Percentiles rank a stretch among this genome's conserved stretches.
Conservation (phyloP, 2,888 invertebrate genomes). For the Papilio gigon region DNA sequence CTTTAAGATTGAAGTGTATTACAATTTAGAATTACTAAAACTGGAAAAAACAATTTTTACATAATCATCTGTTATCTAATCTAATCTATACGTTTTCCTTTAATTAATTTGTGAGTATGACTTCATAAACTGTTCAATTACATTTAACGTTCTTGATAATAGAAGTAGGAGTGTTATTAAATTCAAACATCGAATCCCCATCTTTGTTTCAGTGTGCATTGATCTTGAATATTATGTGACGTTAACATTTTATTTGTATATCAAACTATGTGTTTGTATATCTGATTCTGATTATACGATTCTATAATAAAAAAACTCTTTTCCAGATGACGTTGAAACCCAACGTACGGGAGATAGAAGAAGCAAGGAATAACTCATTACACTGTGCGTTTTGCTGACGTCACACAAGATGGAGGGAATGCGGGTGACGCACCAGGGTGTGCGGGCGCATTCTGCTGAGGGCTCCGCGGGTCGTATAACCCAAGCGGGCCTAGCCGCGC, state of each 20-base stretch:
- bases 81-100: neutral
- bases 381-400: constrained; percentile 25
- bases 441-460: constrained; percentile 81
- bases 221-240: too few relatives aligned
- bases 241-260: too few relatives aligned
- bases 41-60: neutral
- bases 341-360: constrained; percentile 58
- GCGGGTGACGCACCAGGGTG: constrained; percentile 83
- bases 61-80: neutral
- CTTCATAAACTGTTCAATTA: neutral
- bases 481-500: constrained; percentile 91
- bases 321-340: constrained; percentile 65
- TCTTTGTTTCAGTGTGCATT: neutral
- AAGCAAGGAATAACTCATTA: constrained; percentile 48
- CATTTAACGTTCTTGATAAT: too few relatives aligned
- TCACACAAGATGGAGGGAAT: constrained; percentile 74
- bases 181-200: neutral
- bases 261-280: too few relatives aligned
- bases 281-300: too few relatives aligned
- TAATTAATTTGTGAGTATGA: constrained; percentile 16
- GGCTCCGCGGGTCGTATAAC: constrained; percentile 85
- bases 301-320: too few relatives aligned
- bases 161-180: too few relatives aligned
- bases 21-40: constrained; percentile 46
- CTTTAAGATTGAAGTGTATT: constrained; percentile 49